Conservation (phyloP, 2,797 vertebrate species). For the Glossophaga mutica region DNA sequence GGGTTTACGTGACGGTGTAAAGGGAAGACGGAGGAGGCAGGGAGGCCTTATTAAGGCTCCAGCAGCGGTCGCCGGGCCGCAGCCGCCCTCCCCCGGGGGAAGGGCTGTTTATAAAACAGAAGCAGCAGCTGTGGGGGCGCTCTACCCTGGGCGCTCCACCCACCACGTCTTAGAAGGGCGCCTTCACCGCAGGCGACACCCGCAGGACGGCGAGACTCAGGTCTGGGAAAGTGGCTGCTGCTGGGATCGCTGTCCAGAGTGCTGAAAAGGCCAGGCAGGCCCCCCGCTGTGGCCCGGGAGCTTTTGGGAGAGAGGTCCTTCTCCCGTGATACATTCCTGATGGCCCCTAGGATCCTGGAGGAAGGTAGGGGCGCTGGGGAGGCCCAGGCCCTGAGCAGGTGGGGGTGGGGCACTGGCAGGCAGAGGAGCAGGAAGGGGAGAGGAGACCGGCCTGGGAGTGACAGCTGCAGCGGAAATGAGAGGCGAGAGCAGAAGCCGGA, state of each 20-base stretch:
- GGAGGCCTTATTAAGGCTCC: background rate
- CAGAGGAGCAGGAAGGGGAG: background rate
- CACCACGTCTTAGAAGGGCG: background rate
- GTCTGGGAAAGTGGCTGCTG: background rate
- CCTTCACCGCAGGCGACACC: constrained; percentile 51
- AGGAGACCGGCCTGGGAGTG: background rate
- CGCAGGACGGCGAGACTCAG: constrained; percentile 5
- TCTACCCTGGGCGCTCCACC: background rate
- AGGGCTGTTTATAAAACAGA: constrained; percentile 1
- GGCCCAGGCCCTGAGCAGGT: background rate
- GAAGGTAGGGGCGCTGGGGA: background rate
- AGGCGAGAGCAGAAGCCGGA: background rate
- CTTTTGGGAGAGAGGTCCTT: background rate
- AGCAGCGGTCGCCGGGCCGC: background rate
- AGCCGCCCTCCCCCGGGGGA: background rate
- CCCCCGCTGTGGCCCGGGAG: background rate
- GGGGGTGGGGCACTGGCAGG: background rate
- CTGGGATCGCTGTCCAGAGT: background rate
- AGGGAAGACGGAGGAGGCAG: constrained; percentile 40
- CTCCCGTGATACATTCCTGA: background rate
- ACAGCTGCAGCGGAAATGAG: constrained; percentile 31
- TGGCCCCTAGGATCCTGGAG: background rate
- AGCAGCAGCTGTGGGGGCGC: background rate
- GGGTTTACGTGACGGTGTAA: constrained; percentile 62
- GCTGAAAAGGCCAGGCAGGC: background rate